Conservation (phyloP, 2,888 invertebrate species). For the Operophtera brumata region DNA sequence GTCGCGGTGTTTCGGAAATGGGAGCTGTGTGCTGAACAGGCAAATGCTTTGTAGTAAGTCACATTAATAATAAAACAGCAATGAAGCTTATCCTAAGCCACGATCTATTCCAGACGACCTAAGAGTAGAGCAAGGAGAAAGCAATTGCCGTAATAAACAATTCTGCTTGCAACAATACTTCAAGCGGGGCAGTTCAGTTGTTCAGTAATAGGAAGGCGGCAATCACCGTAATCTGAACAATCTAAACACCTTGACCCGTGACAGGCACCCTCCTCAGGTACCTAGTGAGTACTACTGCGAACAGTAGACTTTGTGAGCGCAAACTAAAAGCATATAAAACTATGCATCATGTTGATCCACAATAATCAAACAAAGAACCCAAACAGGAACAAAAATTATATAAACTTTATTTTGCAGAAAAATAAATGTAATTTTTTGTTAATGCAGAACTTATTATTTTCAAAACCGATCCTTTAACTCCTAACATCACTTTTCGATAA, state of each 20-base stretch:
- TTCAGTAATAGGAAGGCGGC: constrained; percentile 35
- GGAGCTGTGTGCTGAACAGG: background rate
- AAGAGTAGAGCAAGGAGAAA: constrained; percentile 20
- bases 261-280: background rate
- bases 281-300: background rate
- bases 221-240: constrained; percentile 34
- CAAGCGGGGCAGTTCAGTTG: constrained; percentile 4
- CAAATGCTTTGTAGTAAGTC: background rate
- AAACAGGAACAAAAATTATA: too few relatives aligned
- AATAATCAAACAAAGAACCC: too few relatives aligned
- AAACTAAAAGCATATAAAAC: too few relatives aligned
- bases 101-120: constrained; percentile 12
- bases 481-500: too few relatives aligned
- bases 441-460: too few relatives aligned
- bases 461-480: too few relatives aligned
- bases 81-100: background rate
- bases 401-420: too few relatives aligned
- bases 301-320: too few relatives aligned
- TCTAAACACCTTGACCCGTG: constrained; percentile 41
- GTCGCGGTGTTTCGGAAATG: too few relatives aligned
- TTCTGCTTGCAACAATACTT: constrained; percentile 22
- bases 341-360: too few relatives aligned
- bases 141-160: constrained; percentile 23
- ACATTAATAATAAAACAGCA: background rate
- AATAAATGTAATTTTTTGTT: too few relatives aligned